Conservation (phyloP, 2,113 vertebrate species). For the Rhabdomys dilectus region DNA sequence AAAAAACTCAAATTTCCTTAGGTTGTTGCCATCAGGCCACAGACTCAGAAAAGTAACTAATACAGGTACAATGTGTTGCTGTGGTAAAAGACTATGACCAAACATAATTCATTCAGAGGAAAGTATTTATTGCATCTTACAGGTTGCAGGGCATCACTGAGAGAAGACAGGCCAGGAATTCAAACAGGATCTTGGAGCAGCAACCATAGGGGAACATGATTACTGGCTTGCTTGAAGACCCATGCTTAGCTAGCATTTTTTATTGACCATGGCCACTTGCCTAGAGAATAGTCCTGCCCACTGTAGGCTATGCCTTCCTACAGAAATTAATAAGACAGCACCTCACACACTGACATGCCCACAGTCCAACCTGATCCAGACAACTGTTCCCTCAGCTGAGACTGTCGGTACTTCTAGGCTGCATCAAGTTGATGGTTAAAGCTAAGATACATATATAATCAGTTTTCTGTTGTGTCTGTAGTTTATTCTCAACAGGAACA, state of each 20-base stretch:
- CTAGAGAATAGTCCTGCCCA: background rate
- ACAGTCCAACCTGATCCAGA: background rate
- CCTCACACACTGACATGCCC: background rate
- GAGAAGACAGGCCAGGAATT: background rate
- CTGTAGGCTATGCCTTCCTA: background rate
- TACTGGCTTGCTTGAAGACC: background rate
- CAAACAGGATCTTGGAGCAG: background rate
- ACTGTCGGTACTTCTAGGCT: background rate
- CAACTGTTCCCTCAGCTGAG: background rate
- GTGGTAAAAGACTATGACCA: background rate
- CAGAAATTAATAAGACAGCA: background rate
- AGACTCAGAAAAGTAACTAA: background rate
- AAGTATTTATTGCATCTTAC: background rate
- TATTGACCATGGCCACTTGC: background rate
- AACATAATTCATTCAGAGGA: accelerated
- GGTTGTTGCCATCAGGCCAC: no score
- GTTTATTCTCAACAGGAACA: background rate
- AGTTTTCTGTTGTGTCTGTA: background rate
- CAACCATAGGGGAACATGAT: background rate
- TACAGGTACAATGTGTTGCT: background rate
- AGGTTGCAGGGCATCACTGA: background rate
- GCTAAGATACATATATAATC: background rate
- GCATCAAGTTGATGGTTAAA: background rate
- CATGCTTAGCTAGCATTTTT: background rate
- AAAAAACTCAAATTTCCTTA: no score